These are phyloP conservation scores for Aramus guarauna DNA, from an alignment of 2,113 vertebrate genomes.

Conservation along the genomic window DNA sequence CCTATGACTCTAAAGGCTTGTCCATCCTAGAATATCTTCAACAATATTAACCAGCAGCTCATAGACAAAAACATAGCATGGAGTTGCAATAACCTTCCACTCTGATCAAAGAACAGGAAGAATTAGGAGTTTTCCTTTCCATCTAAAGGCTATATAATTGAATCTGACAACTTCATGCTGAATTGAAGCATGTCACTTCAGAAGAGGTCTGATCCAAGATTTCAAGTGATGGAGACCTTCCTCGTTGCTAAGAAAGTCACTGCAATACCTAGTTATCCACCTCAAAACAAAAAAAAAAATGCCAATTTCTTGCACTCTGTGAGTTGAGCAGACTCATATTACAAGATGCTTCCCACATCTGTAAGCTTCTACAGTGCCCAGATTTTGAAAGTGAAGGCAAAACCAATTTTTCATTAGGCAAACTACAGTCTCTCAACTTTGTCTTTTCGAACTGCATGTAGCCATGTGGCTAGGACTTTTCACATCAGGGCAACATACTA, in stretches of 20 bases:
- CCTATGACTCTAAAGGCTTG: neutral
- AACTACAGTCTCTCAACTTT: neutral
- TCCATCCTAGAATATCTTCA: neutral
- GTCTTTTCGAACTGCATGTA: neutral
- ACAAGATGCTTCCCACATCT: neutral
- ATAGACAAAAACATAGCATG: neutral
- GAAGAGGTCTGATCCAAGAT: neutral
- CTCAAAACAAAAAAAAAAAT: neutral
- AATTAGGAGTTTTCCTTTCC: neutral
- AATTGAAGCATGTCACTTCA: neutral
- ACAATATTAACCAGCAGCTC: neutral
- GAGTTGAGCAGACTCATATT: neutral
- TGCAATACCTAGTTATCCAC: neutral
- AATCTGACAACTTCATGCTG: neutral
- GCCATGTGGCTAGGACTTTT: neutral
- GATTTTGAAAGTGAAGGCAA: neutral
- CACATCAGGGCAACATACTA: neutral
- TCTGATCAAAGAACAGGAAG: neutral
- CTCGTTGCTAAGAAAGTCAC: neutral
- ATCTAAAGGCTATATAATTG: neutral
- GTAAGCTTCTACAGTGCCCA: neutral
- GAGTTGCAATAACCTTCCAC: neutral
- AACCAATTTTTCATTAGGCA: neutral
- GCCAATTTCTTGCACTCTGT: neutral
- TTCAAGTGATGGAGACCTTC: neutral